A percentile compares a stretch with the other conserved stretches of the same genome.
Evolutionary conservation across 2,113 vertebrate species (phyloP).

Genomic region (Cairina moschata): DNA sequence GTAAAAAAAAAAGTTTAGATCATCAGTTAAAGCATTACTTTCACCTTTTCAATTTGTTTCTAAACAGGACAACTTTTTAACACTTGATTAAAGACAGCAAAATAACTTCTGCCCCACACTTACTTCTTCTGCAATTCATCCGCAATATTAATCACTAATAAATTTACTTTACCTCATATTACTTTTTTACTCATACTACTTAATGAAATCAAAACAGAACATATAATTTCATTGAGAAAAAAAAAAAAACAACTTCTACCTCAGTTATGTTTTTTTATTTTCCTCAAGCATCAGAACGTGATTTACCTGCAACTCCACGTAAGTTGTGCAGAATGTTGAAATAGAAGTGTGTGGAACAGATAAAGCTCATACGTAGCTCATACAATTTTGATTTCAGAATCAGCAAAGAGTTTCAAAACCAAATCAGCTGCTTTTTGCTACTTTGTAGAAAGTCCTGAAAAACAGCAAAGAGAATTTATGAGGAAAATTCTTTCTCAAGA

Average conservation of each 20-base stretch:
- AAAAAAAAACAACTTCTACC: background rate
- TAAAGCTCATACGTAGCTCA: background rate
- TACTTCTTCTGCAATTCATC: background rate
- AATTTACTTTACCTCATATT: background rate
- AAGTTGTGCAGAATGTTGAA: background rate
- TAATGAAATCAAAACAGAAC: background rate
- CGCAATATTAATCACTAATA: background rate
- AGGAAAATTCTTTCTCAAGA: background rate
- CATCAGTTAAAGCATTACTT: background rate
- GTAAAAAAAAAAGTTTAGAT: background rate
- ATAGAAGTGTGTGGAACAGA: rapidly evolving
- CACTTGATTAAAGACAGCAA: background rate
- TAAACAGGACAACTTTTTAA: background rate
- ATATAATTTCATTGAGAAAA: background rate
- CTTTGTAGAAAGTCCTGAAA: background rate
- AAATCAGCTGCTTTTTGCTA: background rate
- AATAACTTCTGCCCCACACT: background rate
- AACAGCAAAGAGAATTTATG: background rate
- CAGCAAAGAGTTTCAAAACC: background rate
- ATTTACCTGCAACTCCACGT: background rate
- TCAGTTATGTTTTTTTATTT: background rate
- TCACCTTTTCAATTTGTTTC: background rate
- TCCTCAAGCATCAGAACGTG: background rate
- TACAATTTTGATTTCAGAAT: background rate
- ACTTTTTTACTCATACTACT: no score